Conservation (phyloP, 2,888 invertebrate species). For the Periphyllus acericola region DNA sequence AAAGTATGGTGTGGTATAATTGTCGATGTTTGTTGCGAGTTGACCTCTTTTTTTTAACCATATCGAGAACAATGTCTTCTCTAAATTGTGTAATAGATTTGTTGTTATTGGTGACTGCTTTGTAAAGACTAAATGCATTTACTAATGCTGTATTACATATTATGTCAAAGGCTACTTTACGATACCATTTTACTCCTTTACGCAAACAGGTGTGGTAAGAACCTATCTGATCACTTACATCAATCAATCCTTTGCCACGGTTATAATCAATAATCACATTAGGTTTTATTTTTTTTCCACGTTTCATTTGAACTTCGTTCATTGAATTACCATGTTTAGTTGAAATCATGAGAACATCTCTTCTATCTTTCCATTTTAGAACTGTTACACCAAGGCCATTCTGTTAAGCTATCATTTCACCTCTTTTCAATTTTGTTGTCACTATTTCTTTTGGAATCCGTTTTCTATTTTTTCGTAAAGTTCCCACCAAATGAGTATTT, state of each 20-base stretch:
- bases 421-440: slow-evolving; percentile 11
- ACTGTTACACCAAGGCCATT: background rate
- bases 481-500: background rate
- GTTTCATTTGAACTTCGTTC: background rate
- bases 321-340: slow-evolving; percentile 29
- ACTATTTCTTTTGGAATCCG: slow-evolving; percentile 26
- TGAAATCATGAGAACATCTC: slow-evolving; percentile 7
- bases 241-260: slow-evolving; percentile 32
- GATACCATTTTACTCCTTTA: slow-evolving; percentile 23
- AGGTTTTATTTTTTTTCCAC: background rate
- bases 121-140: slow-evolving; percentile 32
- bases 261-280: slow-evolving; percentile 22
- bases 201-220: slow-evolving; percentile 3
- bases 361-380: slow-evolving; percentile 32
- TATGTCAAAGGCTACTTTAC: slow-evolving; percentile 18
- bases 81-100: slow-evolving; percentile 16
- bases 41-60: slow-evolving; percentile 2
- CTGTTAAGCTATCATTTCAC: background rate
- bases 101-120: slow-evolving; percentile 25
- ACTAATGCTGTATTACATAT: slow-evolving; percentile 27
- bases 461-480: slow-evolving; percentile 30
- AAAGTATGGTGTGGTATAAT: slow-evolving; percentile 1
- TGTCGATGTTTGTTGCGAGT: slow-evolving; percentile 22
- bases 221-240: slow-evolving; percentile 1
- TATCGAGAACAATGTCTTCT: background rate